phyloP scores from a whole-genome alignment of 2,888 invertebrate species.

The Parnassius orleans region DNA sequence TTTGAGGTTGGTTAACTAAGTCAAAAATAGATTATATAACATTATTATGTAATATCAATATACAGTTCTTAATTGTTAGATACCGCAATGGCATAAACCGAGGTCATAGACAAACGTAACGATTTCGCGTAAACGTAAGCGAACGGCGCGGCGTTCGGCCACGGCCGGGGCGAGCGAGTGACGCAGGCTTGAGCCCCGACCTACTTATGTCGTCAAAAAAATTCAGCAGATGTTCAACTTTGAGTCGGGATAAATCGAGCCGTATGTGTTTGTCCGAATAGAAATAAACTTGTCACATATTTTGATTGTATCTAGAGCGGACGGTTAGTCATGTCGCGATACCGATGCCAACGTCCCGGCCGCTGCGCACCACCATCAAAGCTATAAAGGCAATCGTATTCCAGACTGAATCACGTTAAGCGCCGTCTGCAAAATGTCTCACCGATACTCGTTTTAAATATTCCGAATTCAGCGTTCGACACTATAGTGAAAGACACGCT shows the following conservation, averaged over 20 bases:
- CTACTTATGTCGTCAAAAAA: conserved; percentile 79
- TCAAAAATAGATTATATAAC: not conserved
- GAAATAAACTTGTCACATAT: conserved; percentile 81
- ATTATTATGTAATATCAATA: not conserved
- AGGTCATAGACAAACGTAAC: conserved; percentile 56
- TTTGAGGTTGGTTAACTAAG: too few relatives aligned
- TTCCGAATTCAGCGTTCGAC: conserved; percentile 42
- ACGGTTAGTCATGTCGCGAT: conserved; percentile 76
- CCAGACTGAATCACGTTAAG: conserved; percentile 76
- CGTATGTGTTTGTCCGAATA: conserved; percentile 75
- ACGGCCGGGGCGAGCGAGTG: conserved; percentile 55
- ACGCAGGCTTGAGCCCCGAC: conserved; percentile 78
- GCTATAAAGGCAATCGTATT: conserved; percentile 75
- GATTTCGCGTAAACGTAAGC: conserved; percentile 72
- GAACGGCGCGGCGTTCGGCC: conserved; percentile 42
- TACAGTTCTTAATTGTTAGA: not conserved
- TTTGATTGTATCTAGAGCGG: conserved; percentile 81
- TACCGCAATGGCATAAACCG: conserved; percentile 33
- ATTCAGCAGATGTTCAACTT: conserved; percentile 77
- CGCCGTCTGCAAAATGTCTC: conserved; percentile 81
- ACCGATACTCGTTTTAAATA: conserved; percentile 59
- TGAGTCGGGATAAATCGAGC: conserved; percentile 73
- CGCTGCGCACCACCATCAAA: conserved; percentile 56
- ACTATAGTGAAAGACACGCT: conserved; percentile 22
- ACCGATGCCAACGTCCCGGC: conserved; percentile 77